Conservation (phyloP, 2,797 vertebrate genomes). For the Catamblyrhynchus diadema region DNA sequence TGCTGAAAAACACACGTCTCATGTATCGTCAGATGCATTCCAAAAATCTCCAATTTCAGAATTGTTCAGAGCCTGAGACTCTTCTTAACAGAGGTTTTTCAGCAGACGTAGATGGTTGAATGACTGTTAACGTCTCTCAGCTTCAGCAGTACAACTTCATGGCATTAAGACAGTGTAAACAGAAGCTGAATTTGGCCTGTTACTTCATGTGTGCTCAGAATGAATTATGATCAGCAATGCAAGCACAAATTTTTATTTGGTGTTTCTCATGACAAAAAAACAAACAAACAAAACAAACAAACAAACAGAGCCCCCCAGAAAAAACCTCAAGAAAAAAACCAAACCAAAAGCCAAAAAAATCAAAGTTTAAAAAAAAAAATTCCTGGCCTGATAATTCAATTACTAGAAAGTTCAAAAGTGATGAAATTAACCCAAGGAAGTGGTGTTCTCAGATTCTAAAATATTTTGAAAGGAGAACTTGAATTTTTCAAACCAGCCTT, state of each 20-base stretch:
- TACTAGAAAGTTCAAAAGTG: background rate
- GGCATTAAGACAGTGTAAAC: background rate
- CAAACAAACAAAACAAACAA: too few relatives aligned
- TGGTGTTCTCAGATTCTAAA: background rate
- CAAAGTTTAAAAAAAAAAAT: background rate
- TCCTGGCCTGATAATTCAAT: background rate
- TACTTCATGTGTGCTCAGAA: background rate
- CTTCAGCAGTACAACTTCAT: background rate
- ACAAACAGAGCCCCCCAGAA: background rate
- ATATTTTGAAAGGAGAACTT: background rate
- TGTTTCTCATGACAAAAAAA: background rate
- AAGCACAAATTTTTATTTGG: background rate
- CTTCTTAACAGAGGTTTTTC: background rate
- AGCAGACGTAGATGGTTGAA: background rate
- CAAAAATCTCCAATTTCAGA: background rate
- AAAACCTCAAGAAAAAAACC: background rate
- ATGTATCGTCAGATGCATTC: background rate
- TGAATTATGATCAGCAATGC: background rate
- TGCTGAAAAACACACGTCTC: background rate
- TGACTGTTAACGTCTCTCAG: background rate
- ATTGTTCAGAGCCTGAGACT: background rate
- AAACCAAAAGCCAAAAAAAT: background rate
- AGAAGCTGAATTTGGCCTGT: background rate
- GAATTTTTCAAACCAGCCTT: background rate
- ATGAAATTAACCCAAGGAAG: background rate